phyloP scores from a whole-genome alignment of 2,113 vertebrate species.

The Rhabdornis inornatus region DNA sequence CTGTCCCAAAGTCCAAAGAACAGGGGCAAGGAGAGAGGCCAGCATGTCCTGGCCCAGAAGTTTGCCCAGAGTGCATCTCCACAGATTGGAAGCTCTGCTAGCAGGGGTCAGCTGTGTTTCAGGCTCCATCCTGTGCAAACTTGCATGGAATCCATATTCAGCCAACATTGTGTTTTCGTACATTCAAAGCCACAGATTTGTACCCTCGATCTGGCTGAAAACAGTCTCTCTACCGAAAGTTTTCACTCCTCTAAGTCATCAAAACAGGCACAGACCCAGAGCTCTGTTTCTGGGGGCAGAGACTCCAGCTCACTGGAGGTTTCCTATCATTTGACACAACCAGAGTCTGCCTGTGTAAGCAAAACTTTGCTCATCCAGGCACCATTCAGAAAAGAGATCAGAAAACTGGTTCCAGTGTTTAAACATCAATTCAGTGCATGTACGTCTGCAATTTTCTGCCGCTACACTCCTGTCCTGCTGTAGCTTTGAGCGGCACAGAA shows the following conservation, averaged over 20 bases:
- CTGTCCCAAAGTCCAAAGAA: neutral
- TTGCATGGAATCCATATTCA: rapidly evolving
- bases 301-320: neutral
- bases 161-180: neutral
- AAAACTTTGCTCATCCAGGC: neutral
- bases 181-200: neutral
- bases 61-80: neutral
- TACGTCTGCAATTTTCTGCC: neutral
- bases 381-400: neutral
- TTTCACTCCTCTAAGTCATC: neutral
- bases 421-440: neutral
- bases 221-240: neutral
- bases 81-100: neutral
- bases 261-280: neutral
- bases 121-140: neutral
- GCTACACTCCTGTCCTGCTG: neutral
- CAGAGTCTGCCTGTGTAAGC: neutral
- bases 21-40: neutral
- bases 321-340: neutral
- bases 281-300: neutral
- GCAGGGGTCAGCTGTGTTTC: neutral
- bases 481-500: neutral
- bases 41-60: neutral
- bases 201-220: rapidly evolving
- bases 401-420: neutral